phyloP scores from a whole-genome alignment of 1,140 invertebrate genomes.

The Pachyrhynchus sulphureomaculatus region DNA sequence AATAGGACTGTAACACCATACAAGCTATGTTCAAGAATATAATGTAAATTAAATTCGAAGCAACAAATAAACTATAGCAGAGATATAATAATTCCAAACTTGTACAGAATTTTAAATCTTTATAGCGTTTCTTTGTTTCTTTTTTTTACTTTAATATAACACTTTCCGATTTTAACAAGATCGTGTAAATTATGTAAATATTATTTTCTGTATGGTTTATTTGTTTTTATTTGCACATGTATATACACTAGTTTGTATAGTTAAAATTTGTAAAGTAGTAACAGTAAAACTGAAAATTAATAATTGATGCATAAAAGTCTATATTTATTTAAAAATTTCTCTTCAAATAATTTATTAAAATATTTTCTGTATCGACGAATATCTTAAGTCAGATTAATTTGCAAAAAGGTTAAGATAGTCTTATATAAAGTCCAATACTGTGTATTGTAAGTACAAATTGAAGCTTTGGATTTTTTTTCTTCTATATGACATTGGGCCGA shows the following conservation, averaged over 20 bases:
- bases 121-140: not conserved
- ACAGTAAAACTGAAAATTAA: too few relatives aligned
- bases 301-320: too few relatives aligned
- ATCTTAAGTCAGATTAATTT: too few relatives aligned
- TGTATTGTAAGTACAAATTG: too few relatives aligned
- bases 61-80: constrained; percentile 8
- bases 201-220: constrained; percentile 1
- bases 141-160: not conserved
- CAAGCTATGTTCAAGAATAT: constrained; percentile 40
- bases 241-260: constrained; percentile 3
- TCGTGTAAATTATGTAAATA: constrained; percentile 13
- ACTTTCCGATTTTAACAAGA: not conserved
- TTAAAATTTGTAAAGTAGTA: not conserved
- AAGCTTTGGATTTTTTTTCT: too few relatives aligned
- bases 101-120: constrained; percentile 7
- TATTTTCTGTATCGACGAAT: not conserved
- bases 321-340: too few relatives aligned
- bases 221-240: constrained; percentile 10
- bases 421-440: too few relatives aligned
- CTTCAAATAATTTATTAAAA: not conserved
- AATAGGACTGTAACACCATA: constrained; percentile 34
- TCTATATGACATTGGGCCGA: too few relatives aligned
- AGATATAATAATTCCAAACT: constrained; percentile 3
- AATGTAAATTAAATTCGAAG: constrained; percentile 1
- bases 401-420: too few relatives aligned